Evolutionary conservation across 2,113 vertebrate species (phyloP), one percentile per base, ranked within the genome.

Genomic region (Lycocorax pyrrhopterus): DNA sequence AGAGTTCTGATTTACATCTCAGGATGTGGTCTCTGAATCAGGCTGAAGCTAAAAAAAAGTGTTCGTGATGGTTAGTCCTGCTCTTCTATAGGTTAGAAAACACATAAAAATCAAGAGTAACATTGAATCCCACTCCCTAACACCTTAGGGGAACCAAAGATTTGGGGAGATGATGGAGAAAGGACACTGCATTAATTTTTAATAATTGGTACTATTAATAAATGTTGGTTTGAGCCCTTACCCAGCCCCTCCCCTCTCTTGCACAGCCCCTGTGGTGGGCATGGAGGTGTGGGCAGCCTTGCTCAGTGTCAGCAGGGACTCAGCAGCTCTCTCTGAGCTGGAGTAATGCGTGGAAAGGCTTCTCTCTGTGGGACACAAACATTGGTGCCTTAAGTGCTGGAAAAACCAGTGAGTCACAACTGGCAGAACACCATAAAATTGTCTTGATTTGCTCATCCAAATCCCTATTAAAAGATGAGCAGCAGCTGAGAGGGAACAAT

Each of bases 341-440:
- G 30, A 66, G 27, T 3, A 20, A 9, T 60, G 39, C 1, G 5
- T 55, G 74, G 58, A 92, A 86, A 66, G 19, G 43, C 29, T 89
- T n/a, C 77, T 91, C 6, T 4, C 89, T 79, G 30, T 3, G 0
- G 55, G 33, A 64, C 29, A 71, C 62, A 83, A 76, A 74, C 46
- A 80, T 9, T 3, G 3, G 25, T 55, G 33, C 39, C 41, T 1
- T 11, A 26, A 87, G 32, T 16, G 72, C 52, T 91, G 85, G 86
- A 85, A 91, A 92, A 95, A 88, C 32, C 87, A 68, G 63, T 81
- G 80, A 92, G 62, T 83, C 87, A 89, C 69, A 79, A 77, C 55
- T 41, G 75, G 91, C 81, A 91, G 81, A 80, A 77, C 47, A 91
- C 68, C 56, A 47, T 77, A 71, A 94, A 94, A 80, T 46, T 27